Base-by-base conservation (phyloP, 2,888 invertebrate species). In the Lycaena phlaeas region DNA sequence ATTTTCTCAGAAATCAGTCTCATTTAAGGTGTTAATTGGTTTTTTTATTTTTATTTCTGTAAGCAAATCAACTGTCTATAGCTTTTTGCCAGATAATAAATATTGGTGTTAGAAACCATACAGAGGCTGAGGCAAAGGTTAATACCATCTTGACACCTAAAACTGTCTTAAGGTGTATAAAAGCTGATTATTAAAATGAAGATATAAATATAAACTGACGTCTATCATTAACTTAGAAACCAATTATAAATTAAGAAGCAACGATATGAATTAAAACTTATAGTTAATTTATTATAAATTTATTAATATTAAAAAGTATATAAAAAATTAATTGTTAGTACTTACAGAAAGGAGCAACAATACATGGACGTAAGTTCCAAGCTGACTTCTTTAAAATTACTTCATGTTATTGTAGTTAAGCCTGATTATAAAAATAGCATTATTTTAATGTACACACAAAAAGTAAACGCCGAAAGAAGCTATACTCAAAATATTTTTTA, bases 281-380 rank as follows among this genome's bases (percentile, higher is more conserved):
- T n/a, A n/a, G n/a, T n/a, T n/a, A n/a, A n/a, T n/a, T n/a, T n/a
- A n/a, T n/a, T n/a, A n/a, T n/a, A n/a, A n/a, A n/a, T n/a, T n/a
- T n/a, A n/a, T n/a, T n/a, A n/a, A n/a, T n/a, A n/a, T n/a, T n/a
- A n/a, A n/a, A n/a, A n/a, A n/a, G n/a, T n/a, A n/a, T n/a, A n/a
- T n/a, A n/a, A n/a, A n/a, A n/a, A n/a, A 9, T 4, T 22, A 3
- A 4, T 7, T 2, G 42, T 42, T 45, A 49, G 53, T 62, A 85
- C 85, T 85, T 61, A 85, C 85, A 85, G 79, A 59, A 85, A 79
- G 48, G 85, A 85, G 64, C 85, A 85, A 84, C 85, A 85, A 79
- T 85, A 85, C 85, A 85, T 85, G 76, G 84, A 81, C 72, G 74
- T 70, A 46, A 57, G 52, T 53, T 58, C 53, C 49, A 50, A 48